Percentiles rank a stretch among this genome's conserved stretches.
Evolutionary conservation across 2,113 vertebrate genomes (phyloP).

Genomic region (Heteronetta atricapilla): DNA sequence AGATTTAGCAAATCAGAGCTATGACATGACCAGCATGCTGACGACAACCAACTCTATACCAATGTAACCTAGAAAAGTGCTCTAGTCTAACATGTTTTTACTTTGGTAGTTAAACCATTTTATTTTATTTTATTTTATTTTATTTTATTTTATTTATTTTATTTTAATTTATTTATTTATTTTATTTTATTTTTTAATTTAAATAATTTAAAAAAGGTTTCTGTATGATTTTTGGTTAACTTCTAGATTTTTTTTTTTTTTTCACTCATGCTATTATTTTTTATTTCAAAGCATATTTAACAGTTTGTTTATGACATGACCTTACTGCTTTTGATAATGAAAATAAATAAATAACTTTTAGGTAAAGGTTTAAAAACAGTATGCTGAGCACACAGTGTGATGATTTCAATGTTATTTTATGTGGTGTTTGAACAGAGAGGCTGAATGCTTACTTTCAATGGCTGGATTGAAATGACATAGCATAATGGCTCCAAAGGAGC

Average conservation of each 20-base stretch:
- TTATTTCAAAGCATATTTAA: slow-evolving; percentile 6
- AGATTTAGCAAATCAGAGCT: background rate
- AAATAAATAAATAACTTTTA: background rate
- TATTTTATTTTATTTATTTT: too few species aligned
- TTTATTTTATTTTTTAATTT: background rate
- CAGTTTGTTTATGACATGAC: background rate
- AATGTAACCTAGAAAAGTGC: background rate
- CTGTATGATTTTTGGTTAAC: background rate
- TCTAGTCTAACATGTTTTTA: background rate
- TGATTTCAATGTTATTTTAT: slow-evolving; percentile 29
- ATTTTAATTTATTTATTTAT: too few species aligned
- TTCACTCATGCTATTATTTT: background rate
- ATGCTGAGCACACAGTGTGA: background rate
- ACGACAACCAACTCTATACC: background rate
- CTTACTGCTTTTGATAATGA: background rate
- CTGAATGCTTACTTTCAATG: background rate
- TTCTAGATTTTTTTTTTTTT: background rate
- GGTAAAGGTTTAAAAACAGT: slow-evolving; percentile 12
- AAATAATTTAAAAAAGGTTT: background rate
- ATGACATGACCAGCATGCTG: background rate
- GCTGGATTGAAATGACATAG: slow-evolving; percentile 40
- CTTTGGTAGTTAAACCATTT: background rate
- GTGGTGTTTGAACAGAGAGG: background rate
- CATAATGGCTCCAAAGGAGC: slow-evolving; percentile 31
- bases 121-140: too few species aligned